Conservation (phyloP, 64 coral and sea anemone genomes). For the Dendrophyllia cribrosa region DNA sequence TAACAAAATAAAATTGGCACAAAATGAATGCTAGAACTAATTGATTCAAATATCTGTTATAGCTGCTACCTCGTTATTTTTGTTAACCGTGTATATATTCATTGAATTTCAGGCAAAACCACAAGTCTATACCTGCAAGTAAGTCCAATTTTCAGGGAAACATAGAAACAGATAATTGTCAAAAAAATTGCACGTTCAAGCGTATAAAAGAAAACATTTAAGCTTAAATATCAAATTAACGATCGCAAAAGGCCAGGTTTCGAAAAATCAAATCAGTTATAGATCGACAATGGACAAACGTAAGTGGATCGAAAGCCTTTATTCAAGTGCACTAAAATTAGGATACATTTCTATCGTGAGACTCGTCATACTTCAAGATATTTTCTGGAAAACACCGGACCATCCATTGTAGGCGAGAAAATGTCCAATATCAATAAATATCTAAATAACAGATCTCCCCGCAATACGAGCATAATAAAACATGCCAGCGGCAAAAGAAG, state of each 20-base stretch:
- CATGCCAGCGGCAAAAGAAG: not conserved
- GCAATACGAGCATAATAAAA: not conserved
- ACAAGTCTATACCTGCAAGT: not conserved
- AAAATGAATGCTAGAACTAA: not conserved
- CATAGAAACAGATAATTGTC: not conserved
- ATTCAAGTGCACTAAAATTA: not conserved
- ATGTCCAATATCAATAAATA: not conserved
- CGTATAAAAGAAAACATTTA: not conserved
- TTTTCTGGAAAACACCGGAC: not conserved
- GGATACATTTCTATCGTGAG: not conserved
- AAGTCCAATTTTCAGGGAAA: not conserved
- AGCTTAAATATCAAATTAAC: not conserved
- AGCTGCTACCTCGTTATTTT: not conserved
- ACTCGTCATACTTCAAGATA: not conserved
- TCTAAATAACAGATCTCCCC: not conserved
- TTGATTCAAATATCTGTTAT: not conserved
- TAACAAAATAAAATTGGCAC: not conserved
- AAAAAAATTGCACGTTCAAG: conserved; percentile 4
- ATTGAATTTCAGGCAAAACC: not conserved
- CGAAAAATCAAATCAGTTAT: no score
- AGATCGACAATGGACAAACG: no score
- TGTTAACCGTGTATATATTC: not conserved
- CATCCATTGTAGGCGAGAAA: not conserved
- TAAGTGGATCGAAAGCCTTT: not conserved
- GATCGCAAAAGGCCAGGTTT: no score